Evolutionary conservation across 2,797 vertebrate genomes (phyloP), one percentile per base, ranked within the genome.

Genomic region (Avahi laniger): DNA sequence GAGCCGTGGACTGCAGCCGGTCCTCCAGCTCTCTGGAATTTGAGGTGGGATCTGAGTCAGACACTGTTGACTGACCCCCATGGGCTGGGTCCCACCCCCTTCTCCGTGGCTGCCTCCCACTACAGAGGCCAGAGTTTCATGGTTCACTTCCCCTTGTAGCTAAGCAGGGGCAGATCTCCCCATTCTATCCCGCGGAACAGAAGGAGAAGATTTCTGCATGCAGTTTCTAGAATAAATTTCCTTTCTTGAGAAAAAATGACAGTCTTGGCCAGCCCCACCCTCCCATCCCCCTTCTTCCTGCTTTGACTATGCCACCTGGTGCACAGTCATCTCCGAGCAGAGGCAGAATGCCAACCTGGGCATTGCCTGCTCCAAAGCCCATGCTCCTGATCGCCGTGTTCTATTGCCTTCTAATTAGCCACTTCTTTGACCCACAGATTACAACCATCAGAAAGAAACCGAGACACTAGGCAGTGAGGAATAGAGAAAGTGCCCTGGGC

Each of bases 371-470:
- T 48, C 48, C 75, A 33, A 57, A 81, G 24, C 15, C 26, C 30
- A 28, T 10, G 24, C 28, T 65, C 5, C 73, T 84, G 4, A 8
- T 38, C 22, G 18, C 4, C 7, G 6, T 2, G 33, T 24, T 43
- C 78, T 35, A 17, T 46, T 11, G 26, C n/a, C 17, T 84, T 26
- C 76, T 79, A 59, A 65, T 33, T 28, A 18, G 63, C 70, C 86
- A 70, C n/a, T 93, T 81, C 46, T 72, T 67, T 67, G 69, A 22
- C 57, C 63, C 76, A 61, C 28, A 61, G 30, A 75, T 79, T 7
- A 72, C 18, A 90, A 28, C 9, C 28, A 26, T 35, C 43, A 59
- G 54, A 82, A 91, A 89, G 84, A 46, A 70, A 57, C 4, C 61
- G 61, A 81, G 87, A 57, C 20, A 30, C 0, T 9, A 59, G 38